Conservation (phyloP, 2,888 invertebrate species). For the Hyposoter dolosus region DNA sequence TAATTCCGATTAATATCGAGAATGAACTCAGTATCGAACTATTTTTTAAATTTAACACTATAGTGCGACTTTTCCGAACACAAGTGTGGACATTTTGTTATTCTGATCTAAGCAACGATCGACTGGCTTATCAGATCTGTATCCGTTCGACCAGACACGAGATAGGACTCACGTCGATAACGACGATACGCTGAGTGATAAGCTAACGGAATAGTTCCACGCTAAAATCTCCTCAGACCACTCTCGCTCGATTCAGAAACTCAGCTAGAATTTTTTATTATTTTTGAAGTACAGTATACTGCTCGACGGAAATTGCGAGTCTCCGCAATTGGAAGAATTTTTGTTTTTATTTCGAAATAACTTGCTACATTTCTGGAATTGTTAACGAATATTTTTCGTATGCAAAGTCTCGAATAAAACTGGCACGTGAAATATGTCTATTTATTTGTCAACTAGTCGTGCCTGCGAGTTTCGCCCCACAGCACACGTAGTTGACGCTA, state of each 20-base stretch:
- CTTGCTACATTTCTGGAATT: too few relatives aligned
- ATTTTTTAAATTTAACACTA: too few relatives aligned
- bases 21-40: too few relatives aligned
- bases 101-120: constrained; percentile 15
- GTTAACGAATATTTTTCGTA: too few relatives aligned
- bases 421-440: too few relatives aligned
- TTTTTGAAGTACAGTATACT: background rate
- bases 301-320: background rate
- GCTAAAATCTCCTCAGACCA: background rate
- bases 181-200: constrained; percentile 30
- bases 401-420: too few relatives aligned
- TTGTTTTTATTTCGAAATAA: too few relatives aligned
- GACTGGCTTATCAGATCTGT: constrained; percentile 23
- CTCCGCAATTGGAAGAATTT: background rate
- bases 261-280: background rate
- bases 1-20: too few relatives aligned
- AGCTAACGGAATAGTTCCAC: constrained; percentile 1
- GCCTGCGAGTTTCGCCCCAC: too few relatives aligned
- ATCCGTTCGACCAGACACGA: constrained; percentile 32
- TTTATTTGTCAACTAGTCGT: too few relatives aligned
- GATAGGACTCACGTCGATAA: constrained; percentile 44
- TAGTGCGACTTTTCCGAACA: background rate
- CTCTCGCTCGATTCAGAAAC: background rate
- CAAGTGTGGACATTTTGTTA: background rate
- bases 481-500: too few relatives aligned